Base-by-base conservation (phyloP, 2,113 vertebrate species). In the Oostethus manadensis region DNA sequence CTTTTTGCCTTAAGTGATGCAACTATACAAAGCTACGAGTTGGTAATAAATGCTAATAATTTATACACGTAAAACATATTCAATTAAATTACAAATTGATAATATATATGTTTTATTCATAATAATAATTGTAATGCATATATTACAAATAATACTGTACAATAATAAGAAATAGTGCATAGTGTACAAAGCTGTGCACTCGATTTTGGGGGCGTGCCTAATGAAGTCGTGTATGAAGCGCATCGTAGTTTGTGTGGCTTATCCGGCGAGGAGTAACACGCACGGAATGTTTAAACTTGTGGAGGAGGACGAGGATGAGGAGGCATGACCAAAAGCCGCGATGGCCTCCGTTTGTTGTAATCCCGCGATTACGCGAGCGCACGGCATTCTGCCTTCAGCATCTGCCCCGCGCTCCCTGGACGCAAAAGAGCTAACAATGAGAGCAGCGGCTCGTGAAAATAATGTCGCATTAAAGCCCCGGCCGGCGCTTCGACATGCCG, bases 361-460 rank as follows among this genome's bases (percentile, higher is more conserved):
- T 81, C 77, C 74, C 33, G 66, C 16, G 60, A 77, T 75, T 74
- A 73, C 64, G 2, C 21, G 43, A 70, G 50, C 29, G 70, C 45
- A 29, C 35, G 16, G 38, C 60, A 75, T 72, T 67, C 65, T 66
- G 49, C 48, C 1, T 42, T 42, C 59, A 71, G 68, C 76, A 82
- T 79, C 73, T 80, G 50, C 23, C 23, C 50, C 46, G 68, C 64
- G 72, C 57, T 64, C 76, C 40, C 63, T 18, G 63, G 68, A 58
- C 60, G 66, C 70, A 64, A 56, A 58, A 55, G 15, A 26, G 62
- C 50, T 62, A 74, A 82, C 71, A 76, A 77, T 77, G 74, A 79
- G 60, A 77, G 68, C 70, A 82, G 66, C 64, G 70, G 71, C 76
- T 82, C 74, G 77, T 77, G 60, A 84, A 80, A 73, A 71, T 43